A percentile compares a stretch with the other conserved stretches of the same genome.
Evolutionary conservation across 2,113 vertebrate genomes (phyloP).

Genomic region (Tetrax tetrax): DNA sequence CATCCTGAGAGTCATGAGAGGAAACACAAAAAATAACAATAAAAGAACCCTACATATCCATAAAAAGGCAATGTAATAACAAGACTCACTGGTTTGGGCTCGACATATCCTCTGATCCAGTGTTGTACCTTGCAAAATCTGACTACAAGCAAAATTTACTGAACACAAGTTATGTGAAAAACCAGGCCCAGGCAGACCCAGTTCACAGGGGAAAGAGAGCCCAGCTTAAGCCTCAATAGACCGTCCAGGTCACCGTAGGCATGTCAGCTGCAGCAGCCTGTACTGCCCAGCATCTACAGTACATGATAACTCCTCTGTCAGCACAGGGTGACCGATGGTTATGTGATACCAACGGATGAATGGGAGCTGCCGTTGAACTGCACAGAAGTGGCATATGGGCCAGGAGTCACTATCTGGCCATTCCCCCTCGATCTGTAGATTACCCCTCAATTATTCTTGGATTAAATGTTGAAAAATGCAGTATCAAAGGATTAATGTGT

Average conservation of each 20-base stretch:
- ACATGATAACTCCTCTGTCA: not conserved
- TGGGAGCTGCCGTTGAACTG: not conserved
- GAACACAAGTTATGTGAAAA: not conserved
- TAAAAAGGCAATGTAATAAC: not conserved
- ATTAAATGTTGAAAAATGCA: not conserved
- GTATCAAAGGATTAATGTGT: not conserved
- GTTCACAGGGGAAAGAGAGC: not conserved
- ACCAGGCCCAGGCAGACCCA: not conserved
- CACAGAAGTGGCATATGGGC: not conserved
- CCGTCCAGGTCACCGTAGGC: not conserved
- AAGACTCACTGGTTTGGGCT: not conserved
- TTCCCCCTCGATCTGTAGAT: not conserved
- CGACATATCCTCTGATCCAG: not conserved
- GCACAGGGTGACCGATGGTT: not conserved
- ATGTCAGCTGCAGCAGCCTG: not conserved
- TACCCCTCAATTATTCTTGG: not conserved
- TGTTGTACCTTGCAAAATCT: not conserved
- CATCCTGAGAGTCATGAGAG: not conserved
- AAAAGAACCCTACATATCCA: not conserved
- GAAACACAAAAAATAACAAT: not conserved
- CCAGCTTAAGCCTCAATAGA: not conserved
- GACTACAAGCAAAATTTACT: not conserved
- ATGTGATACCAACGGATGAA: not conserved
- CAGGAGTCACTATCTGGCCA: not conserved
- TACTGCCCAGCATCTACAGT: not conserved